These are phyloP conservation scores for Trachurus trachurus DNA, from an alignment of 2,797 vertebrate species.

Conservation along the genomic window DNA sequence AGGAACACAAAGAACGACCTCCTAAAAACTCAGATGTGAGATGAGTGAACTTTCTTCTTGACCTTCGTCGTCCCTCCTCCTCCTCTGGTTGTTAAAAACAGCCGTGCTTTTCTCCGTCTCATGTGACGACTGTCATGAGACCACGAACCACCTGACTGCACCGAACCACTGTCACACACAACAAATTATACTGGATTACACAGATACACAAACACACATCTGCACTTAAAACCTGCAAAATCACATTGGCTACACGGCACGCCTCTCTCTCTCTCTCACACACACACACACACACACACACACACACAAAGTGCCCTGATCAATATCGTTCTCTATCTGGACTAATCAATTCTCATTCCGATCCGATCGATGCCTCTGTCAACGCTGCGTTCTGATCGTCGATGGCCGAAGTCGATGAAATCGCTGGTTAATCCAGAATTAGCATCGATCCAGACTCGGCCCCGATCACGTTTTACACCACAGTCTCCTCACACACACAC, in stretches of 20 bases:
- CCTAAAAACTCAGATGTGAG: slow-evolving; percentile 7
- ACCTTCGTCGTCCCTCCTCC: slow-evolving; percentile 36
- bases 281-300: not conserved
- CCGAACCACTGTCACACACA: slow-evolving; percentile 60
- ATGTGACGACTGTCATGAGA: slow-evolving; percentile 68
- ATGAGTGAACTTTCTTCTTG: slow-evolving; percentile 28
- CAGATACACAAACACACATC: slow-evolving; percentile 3
- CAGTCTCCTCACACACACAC: not conserved
- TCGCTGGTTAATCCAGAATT: slow-evolving; percentile 67
- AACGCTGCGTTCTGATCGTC: slow-evolving; percentile 65
- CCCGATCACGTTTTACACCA: slow-evolving; percentile 30
- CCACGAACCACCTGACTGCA: slow-evolving; percentile 58
- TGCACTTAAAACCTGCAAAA: slow-evolving; percentile 12
- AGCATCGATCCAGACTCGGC: slow-evolving; percentile 51
- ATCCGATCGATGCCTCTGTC: slow-evolving; percentile 50
- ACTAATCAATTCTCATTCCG: slow-evolving; percentile 69
- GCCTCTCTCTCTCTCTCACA: not conserved
- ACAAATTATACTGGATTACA: slow-evolving; percentile 59
- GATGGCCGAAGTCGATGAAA: slow-evolving; percentile 47
- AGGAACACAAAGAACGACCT: slow-evolving; percentile 1
- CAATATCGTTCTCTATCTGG: slow-evolving; percentile 50
- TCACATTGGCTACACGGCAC: not conserved
- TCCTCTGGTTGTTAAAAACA: slow-evolving; percentile 3
- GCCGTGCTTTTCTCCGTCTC: slow-evolving; percentile 30
- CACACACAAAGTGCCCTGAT: slow-evolving; percentile 13